These are phyloP conservation scores for Sinocyclocheilus anshuiensis DNA, from an alignment of 2,113 vertebrate genomes.

Conservation along the genomic window DNA sequence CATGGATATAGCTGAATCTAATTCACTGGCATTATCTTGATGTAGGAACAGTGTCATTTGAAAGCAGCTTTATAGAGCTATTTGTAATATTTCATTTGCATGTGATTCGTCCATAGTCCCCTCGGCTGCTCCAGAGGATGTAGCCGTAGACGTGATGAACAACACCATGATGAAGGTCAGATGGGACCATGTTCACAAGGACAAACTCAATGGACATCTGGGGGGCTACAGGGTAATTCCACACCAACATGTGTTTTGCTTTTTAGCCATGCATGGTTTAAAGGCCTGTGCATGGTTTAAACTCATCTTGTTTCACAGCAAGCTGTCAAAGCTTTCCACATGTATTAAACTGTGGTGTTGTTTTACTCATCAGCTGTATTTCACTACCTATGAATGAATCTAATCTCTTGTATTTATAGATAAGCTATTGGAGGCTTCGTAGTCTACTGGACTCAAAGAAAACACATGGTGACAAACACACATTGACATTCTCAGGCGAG, in stretches of 20 bases:
- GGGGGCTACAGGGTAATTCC: slow-evolving; percentile 91
- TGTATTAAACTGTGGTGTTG: not conserved
- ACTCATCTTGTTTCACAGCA: slow-evolving; percentile 42
- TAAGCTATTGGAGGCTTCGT: slow-evolving; percentile 91
- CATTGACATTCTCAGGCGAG: slow-evolving; percentile 81
- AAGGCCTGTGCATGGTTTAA: slow-evolving; percentile 58
- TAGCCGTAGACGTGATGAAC: slow-evolving; percentile 84
- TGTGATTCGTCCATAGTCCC: slow-evolving; percentile 80
- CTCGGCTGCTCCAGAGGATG: slow-evolving; percentile 82
- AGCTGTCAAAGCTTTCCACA: slow-evolving; percentile 27
- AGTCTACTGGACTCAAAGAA: slow-evolving; percentile 81
- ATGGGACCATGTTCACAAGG: slow-evolving; percentile 87
- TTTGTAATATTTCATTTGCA: slow-evolving; percentile 40
- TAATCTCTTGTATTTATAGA: slow-evolving; percentile 65
- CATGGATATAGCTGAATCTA: not conserved
- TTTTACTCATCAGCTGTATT: slow-evolving; percentile 8
- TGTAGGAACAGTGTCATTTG: slow-evolving; percentile 26
- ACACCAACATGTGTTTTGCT: slow-evolving; percentile 61
- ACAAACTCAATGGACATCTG: slow-evolving; percentile 90
- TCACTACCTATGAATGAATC: not conserved
- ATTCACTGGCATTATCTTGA: slow-evolving; percentile 38
- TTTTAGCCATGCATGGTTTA: slow-evolving; percentile 66
- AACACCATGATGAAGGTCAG: slow-evolving; percentile 84
- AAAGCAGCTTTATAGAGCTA: slow-evolving; percentile 23
- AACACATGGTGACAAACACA: slow-evolving; percentile 80